Evolutionary conservation across 2,113 vertebrate genomes (phyloP).

Genomic region (Sinocyclocheilus anshuiensis): DNA sequence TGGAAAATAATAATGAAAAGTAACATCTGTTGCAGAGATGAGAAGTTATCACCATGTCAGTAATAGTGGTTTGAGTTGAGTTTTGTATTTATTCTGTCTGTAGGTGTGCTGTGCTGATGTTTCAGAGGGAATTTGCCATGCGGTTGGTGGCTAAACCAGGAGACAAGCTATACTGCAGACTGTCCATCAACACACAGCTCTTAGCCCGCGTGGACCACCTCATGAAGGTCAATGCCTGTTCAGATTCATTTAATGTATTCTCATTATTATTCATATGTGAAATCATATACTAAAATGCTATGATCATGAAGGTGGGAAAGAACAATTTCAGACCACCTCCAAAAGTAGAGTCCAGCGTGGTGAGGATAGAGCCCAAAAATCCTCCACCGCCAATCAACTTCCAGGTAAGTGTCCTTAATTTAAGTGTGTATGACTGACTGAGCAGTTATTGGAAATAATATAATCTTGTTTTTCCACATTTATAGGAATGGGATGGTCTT

Average conservation of each 20-base stretch:
- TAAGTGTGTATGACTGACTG: no score
- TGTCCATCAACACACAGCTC: constrained; percentile 96
- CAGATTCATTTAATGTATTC: background rate
- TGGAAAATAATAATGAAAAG: background rate
- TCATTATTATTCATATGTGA: background rate
- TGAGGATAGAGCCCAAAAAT: constrained; percentile 96
- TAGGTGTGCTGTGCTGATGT: constrained; percentile 96
- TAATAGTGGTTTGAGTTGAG: no score
- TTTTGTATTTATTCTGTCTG: background rate
- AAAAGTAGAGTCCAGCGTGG: constrained; percentile 98
- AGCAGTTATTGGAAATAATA: background rate
- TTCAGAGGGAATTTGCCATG: constrained; percentile 97
- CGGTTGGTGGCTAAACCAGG: constrained; percentile 92
- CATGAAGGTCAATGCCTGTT: constrained; percentile 85
- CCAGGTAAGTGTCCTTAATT: constrained; percentile 72
- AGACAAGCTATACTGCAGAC: constrained; percentile 92
- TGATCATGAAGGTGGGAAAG: constrained; percentile 82
- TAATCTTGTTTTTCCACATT: background rate
- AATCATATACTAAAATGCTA: background rate
- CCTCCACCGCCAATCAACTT: constrained; percentile 96
- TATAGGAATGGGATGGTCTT: constrained; percentile 96
- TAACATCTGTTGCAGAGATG: no score
- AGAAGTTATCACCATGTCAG: no score
- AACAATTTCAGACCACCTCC: constrained; percentile 98
- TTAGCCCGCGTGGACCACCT: constrained; percentile 94